Base-by-base conservation (phyloP, 2,888 invertebrate genomes). In the Synanthedon andrenaeformis region DNA sequence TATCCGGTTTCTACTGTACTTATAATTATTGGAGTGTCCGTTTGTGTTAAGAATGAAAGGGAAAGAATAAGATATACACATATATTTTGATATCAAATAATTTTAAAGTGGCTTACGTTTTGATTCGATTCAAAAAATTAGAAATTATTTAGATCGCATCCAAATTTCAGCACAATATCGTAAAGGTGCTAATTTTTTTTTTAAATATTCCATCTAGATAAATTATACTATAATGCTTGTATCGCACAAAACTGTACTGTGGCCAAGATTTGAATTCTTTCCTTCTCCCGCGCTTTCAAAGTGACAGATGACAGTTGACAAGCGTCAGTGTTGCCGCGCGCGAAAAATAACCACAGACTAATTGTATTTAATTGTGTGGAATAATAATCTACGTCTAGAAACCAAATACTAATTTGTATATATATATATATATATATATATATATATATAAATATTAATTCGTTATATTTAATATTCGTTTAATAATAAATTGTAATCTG, bases 361-460 rank as follows among this genome's bases (percentile, higher is more conserved):
- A 23, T 6, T 19, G 14, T 14, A 10, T 17, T 23, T 23, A 49
- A 49, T 8, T 19, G 49, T 23, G 49, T 49, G 49, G 3, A 49
- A 19, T 14, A 49, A 49, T 49, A 23, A 23, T 14, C 23, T 49
- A 66, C 59, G 70, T 72, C 70, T 73, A 66, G 69, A 76, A 74
- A 77, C 83, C 83, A 83, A 83, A 83, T 81, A 83, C 79, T 82
- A 82, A 82, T 80, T 69, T 70, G 63, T 76, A 71, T 75, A 66
- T 69, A 69, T 60, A 19, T 10, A 17, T 49, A 49, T 49, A 17
- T 17, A 17, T 17, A 2, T 17, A 17, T 17, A 17, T 17, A 17
- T 23, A 1, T 23, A 23, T 23, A 23, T 23, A 23, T 23, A 4
- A 23, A 23, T 5, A 17, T 49, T 49, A 17, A 28, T 28, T 5